Base-by-base conservation (phyloP, 2,888 invertebrate species). In the Drepana falcataria region DNA sequence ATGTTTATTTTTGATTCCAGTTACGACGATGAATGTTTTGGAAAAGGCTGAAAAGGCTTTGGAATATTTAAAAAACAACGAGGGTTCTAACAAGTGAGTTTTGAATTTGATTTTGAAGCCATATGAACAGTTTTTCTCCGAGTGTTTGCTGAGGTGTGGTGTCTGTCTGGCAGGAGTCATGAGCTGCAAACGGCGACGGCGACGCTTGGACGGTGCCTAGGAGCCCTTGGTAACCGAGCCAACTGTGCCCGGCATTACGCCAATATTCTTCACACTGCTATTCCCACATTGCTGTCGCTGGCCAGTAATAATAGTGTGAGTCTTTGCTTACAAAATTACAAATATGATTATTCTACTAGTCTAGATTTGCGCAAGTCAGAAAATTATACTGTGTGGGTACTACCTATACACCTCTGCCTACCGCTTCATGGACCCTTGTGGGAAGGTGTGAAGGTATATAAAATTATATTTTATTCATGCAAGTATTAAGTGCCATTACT, bases 1-100 rank as follows among this genome's bases (percentile, higher is more conserved):
- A 3, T 44, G 9, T 44, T 44, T 41, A 7, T 7, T 4, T 4
- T 41, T 7, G 41, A 7, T 44, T 44, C 44, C 3, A 9, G 21
- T 21, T 9, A 37, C 58, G 78, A 72, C 62, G 62, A 91, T 91
- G 91, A 91, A 89, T 64, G 82, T 91, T 41, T 67, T 91, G 51
- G 91, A 91, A 56, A 91, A 91, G 70, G 91, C 91, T 53, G 89
- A 91, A 64, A 91, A 91, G 69, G 85, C 90, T 41, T 76, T 91
- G 49, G 89, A 91, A 70, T 87, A 80, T 61, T 70, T 91, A 35
- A 89, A 86, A 80, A 79, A 78, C 53, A 80, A 76, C 53, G 87
- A 91, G 69, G 79, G 77, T 59, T 77, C 79, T 48, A 73, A 81
- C 1, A 90, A 87, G 90, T 89, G 61, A 75, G 83, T 80, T 5